A percentile compares a stretch with the other conserved stretches of the same genome.
Evolutionary conservation across 1,140 invertebrate species (phyloP).

Genomic region (Pollicipes pollicipes): DNA sequence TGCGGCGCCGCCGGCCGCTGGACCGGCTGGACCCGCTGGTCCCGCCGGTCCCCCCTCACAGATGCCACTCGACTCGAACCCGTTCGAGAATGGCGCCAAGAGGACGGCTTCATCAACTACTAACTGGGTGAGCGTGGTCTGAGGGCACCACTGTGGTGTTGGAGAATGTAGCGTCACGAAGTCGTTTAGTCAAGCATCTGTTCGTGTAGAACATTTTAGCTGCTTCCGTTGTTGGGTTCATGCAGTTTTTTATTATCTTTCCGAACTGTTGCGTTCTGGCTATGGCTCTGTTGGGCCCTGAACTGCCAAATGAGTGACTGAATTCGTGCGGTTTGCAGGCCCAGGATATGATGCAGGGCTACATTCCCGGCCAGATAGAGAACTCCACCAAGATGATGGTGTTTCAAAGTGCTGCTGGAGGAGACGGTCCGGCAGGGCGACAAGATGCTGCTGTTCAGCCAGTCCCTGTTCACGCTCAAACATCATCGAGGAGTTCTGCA

Average conservation of each 20-base stretch:
- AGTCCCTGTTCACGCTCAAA: conserved; percentile 88
- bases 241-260: too few relatives aligned
- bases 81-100: conserved; percentile 4
- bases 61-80: not conserved
- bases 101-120: conserved; percentile 24
- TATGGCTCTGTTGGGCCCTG: too few relatives aligned
- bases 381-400: conserved; percentile 91
- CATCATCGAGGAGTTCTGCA: conserved; percentile 92
- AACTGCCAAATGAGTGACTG: too few relatives aligned
- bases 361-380: conserved; percentile 69
- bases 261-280: too few relatives aligned
- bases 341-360: conserved; percentile 64
- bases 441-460: conserved; percentile 87
- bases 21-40: not conserved
- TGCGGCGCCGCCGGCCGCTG: too few relatives aligned
- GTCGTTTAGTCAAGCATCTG: too few relatives aligned
- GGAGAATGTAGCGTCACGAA: too few relatives aligned
- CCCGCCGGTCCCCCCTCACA: not conserved
- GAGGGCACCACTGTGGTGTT: conserved; percentile 10
- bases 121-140: conserved; percentile 26
- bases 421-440: conserved; percentile 73
- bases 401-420: conserved; percentile 78
- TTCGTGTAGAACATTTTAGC: too few relatives aligned
- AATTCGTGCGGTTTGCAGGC: too few relatives aligned
- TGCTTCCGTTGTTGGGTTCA: too few relatives aligned